phyloP scores from a whole-genome alignment of 2,797 vertebrate species.

The Leptatherina wallacei region DNA sequence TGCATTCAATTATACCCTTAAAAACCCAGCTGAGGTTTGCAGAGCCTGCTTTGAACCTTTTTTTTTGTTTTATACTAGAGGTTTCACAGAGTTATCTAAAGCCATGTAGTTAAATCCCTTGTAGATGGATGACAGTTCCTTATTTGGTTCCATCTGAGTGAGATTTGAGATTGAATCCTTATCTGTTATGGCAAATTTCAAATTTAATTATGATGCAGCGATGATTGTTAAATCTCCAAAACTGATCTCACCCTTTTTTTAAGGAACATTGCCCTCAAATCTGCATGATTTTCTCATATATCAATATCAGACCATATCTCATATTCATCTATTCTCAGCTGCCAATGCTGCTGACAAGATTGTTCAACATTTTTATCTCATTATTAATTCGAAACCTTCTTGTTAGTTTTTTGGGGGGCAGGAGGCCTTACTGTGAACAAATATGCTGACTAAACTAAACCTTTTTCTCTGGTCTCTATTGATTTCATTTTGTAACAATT shows the following conservation, averaged over 20 bases:
- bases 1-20: constrained; percentile 24
- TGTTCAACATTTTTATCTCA: background rate
- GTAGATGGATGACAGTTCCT: background rate
- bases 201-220: no score
- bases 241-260: no score
- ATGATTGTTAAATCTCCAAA: no score
- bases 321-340: no score
- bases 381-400: background rate
- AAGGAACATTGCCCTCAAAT: no score
- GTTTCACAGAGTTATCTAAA: background rate
- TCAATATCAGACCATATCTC: no score
- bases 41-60: constrained; percentile 3
- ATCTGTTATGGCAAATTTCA: background rate
- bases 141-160: background rate
- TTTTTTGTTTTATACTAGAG: background rate
- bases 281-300: no score
- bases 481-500: background rate
- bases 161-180: background rate
- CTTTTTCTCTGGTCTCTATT: background rate
- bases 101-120: background rate
- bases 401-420: background rate
- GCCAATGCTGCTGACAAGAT: background rate
- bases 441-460: background rate
- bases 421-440: background rate
- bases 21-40: constrained; percentile 11